Evolutionary conservation across 2,888 invertebrate species (phyloP).

Genomic region (Orthonevra nobilis): DNA sequence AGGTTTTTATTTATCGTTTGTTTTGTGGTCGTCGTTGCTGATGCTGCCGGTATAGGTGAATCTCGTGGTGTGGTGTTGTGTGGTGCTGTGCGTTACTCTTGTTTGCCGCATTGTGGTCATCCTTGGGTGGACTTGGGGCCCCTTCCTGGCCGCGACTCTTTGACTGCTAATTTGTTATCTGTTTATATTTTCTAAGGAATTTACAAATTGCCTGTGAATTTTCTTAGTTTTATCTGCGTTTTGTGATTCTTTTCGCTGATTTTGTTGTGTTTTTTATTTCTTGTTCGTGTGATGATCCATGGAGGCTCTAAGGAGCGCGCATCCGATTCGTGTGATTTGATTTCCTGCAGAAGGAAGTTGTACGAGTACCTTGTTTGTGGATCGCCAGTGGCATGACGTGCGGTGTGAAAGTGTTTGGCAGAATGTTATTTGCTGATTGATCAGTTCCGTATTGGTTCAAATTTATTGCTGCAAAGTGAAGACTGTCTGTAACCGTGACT

Average conservation of each 20-base stretch:
- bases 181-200: constrained; percentile 71
- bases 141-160: constrained; percentile 36
- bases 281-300: not conserved
- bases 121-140: not conserved
- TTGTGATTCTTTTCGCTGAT: constrained; percentile 55
- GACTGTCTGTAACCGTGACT: too few species aligned
- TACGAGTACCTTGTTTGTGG: constrained; percentile 14
- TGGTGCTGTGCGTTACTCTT: constrained; percentile 61
- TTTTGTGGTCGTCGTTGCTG: constrained; percentile 4
- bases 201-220: constrained; percentile 71
- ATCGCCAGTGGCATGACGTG: constrained; percentile 7
- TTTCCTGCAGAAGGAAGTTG: constrained; percentile 12
- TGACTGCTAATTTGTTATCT: constrained; percentile 70
- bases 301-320: not conserved
- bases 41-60: constrained; percentile 28
- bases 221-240: constrained; percentile 59
- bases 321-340: constrained; percentile 60
- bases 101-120: constrained; percentile 4
- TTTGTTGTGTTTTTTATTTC: constrained; percentile 23
- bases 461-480: too few species aligned
- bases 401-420: constrained; percentile 66
- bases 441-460: constrained; percentile 61
- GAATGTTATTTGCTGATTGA: constrained; percentile 68
- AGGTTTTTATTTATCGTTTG: constrained; percentile 65
- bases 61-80: constrained; percentile 17